These are phyloP conservation scores for Ochropleura plecta DNA, from an alignment of 2,888 invertebrate species.

Conservation along the genomic window DNA sequence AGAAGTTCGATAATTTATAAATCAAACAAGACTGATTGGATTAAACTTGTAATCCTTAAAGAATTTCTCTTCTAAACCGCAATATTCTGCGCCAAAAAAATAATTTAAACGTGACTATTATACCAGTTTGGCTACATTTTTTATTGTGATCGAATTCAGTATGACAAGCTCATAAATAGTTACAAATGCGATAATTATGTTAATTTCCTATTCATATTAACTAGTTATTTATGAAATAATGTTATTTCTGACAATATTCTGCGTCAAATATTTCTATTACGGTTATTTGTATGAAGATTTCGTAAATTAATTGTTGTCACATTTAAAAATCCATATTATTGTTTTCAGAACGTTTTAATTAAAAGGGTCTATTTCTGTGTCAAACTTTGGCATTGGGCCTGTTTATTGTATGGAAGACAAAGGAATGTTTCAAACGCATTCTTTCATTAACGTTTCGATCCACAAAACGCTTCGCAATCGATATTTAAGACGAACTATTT, in stretches of 20 bases:
- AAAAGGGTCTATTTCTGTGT: conserved; percentile 50
- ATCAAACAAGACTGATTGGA: conserved; percentile 41
- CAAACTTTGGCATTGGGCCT: conserved; percentile 54
- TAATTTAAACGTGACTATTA: conserved; percentile 26
- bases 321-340: conserved; percentile 31
- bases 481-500: conserved; percentile 47
- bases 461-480: conserved; percentile 59
- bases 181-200: conserved; percentile 64
- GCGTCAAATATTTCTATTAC: conserved; percentile 27
- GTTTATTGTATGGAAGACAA: conserved; percentile 65
- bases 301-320: conserved; percentile 15
- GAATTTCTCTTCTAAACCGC: conserved; percentile 33
- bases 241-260: conserved; percentile 35
- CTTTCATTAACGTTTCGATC: conserved; percentile 67
- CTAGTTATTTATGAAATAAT: conserved; percentile 33
- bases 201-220: conserved; percentile 46
- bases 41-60: conserved; percentile 23
- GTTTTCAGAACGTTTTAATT: conserved; percentile 55
- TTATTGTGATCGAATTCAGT: conserved; percentile 50
- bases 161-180: conserved; percentile 52
- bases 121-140: conserved; percentile 54
- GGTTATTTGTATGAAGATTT: conserved; percentile 35
- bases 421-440: conserved; percentile 66
- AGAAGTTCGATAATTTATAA: conserved; percentile 25
- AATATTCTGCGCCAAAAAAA: conserved; percentile 26